phyloP scores from a whole-genome alignment of 2,888 invertebrate species.

The Tipula unca region DNA sequence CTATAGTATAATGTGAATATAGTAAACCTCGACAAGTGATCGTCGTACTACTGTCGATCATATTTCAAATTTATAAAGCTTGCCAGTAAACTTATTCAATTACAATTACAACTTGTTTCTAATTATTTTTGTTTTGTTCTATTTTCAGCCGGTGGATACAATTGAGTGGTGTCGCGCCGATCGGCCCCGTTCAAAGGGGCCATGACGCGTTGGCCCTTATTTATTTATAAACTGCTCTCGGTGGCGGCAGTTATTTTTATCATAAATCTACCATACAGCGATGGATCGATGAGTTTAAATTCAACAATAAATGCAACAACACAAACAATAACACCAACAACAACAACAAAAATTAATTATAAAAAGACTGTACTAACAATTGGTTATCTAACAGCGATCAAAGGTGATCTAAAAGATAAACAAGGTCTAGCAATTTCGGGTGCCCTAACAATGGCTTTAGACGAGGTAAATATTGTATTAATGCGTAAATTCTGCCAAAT shows the following conservation, averaged over 20 bases:
- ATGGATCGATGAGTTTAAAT: slow-evolving; percentile 39
- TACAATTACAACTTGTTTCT: too few species aligned
- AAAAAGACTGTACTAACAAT: slow-evolving; percentile 55
- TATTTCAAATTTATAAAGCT: too few species aligned
- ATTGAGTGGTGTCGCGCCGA: slow-evolving; percentile 52
- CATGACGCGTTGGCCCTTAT: slow-evolving; percentile 46
- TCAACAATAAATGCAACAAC: slow-evolving; percentile 28
- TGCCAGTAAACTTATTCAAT: too few species aligned
- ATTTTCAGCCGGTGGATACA: slow-evolving; percentile 40
- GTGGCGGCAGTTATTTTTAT: slow-evolving; percentile 48
- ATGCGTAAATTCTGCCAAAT: background rate
- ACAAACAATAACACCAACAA: slow-evolving; percentile 27
- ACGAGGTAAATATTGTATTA: slow-evolving; percentile 51
- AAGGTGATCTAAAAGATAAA: slow-evolving; percentile 64
- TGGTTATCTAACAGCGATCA: slow-evolving; percentile 78
- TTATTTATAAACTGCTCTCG: slow-evolving; percentile 55
- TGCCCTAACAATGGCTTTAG: slow-evolving; percentile 80
- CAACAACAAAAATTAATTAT: slow-evolving; percentile 31
- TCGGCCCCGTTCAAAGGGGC: slow-evolving; percentile 48
- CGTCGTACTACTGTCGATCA: too few species aligned
- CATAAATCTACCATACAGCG: slow-evolving; percentile 36
- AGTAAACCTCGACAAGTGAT: too few species aligned
- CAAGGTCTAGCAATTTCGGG: slow-evolving; percentile 85
- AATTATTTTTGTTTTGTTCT: background rate
- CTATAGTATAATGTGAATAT: too few species aligned